Evolutionary conservation across 1,140 invertebrate species (phyloP).

Genomic region (Ceratina australensis): DNA sequence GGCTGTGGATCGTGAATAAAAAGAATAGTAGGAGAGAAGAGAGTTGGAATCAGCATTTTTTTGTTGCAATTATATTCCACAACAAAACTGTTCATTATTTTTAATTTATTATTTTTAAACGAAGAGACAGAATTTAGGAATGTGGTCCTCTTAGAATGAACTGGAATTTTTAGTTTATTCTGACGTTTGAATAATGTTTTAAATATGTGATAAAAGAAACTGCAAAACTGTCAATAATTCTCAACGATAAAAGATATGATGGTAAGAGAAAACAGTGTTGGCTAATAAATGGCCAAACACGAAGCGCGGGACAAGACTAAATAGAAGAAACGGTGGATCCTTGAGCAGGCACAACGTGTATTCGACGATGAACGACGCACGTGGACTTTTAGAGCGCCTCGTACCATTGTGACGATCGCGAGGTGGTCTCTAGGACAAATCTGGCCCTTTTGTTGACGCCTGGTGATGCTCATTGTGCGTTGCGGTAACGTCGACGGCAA

Average conservation of each 20-base stretch:
- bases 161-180: no score
- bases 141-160: no score
- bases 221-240: no score
- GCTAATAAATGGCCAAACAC: not conserved
- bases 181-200: no score
- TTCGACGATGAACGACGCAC: constrained; percentile 42
- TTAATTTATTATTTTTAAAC: no score
- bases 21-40: not conserved
- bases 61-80: no score
- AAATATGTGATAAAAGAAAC: no score
- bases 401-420: constrained; percentile 43
- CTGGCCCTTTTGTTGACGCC: constrained; percentile 57
- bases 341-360: constrained; percentile 3
- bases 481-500: constrained; percentile 48
- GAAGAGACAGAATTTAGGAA: no score
- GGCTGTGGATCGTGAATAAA: constrained; percentile 1
- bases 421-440: constrained; percentile 61
- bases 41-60: not conserved
- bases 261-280: not conserved
- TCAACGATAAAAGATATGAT: no score
- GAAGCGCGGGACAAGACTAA: not conserved
- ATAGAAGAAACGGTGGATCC: constrained; percentile 1
- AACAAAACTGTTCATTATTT: no score
- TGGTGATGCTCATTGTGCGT: constrained; percentile 47
- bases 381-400: constrained; percentile 25